Percentiles rank a stretch among this genome's conserved stretches.
These are phyloP conservation scores for Syngnathus rostellatus DNA, from an alignment of 2,797 vertebrate species.

Conservation along the genomic window DNA sequence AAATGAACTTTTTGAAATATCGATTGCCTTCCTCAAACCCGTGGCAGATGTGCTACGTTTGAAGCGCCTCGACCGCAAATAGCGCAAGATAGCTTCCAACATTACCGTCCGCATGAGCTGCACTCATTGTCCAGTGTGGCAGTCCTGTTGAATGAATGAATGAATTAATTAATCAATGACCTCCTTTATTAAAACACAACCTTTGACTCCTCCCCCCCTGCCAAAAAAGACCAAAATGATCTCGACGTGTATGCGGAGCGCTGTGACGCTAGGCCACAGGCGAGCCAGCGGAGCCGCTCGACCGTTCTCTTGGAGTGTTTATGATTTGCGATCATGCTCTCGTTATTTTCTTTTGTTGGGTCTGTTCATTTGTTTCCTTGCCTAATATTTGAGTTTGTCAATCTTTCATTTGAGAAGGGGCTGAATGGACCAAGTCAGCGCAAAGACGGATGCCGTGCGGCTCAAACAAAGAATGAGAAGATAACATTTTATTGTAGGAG, in stretches of 20 bases:
- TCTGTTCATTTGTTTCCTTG: constrained; percentile 53
- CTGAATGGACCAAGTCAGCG: constrained; percentile 59
- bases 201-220: too few species aligned
- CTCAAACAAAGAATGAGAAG: not conserved
- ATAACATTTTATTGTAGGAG: not conserved
- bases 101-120: not conserved
- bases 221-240: not conserved
- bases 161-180: not conserved
- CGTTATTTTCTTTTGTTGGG: constrained; percentile 39
- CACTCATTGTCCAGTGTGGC: not conserved
- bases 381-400: constrained; percentile 61
- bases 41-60: too few species aligned
- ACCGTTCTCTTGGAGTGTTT: constrained; percentile 46
- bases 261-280: constrained; percentile 41
- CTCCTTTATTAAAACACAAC: not conserved
- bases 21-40: too few species aligned
- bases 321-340: constrained; percentile 58
- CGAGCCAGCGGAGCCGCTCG: constrained; percentile 30
- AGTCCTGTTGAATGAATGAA: constrained; percentile 1
- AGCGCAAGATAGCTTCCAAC: too few species aligned
- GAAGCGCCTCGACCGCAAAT: too few species aligned
- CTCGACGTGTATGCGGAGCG: constrained; percentile 27
- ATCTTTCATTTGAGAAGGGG: constrained; percentile 59
- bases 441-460: constrained; percentile 49
- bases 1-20: too few species aligned